These are phyloP conservation scores for Pitta sordida DNA, from an alignment of 2,113 vertebrate genomes.

Conservation along the genomic window DNA sequence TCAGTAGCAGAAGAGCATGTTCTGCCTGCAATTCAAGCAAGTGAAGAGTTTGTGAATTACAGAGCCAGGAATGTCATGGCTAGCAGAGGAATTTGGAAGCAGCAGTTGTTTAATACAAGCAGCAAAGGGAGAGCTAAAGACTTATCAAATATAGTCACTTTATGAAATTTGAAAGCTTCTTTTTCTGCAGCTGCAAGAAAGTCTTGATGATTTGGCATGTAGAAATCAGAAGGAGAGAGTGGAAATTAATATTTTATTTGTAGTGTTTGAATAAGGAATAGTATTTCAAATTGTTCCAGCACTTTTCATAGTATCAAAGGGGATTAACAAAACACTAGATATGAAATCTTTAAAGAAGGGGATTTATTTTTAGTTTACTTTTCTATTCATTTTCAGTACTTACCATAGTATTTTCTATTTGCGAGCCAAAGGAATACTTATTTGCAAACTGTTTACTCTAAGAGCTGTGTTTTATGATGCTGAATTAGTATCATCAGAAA, in stretches of 20 bases:
- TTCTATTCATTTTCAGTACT: neutral
- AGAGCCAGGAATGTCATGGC: neutral
- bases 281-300: neutral
- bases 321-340: neutral
- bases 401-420: neutral
- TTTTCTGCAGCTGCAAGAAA: constrained; percentile 24
- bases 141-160: neutral
- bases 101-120: neutral
- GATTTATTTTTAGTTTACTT: neutral
- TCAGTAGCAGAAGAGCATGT: neutral
- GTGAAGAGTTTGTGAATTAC: neutral
- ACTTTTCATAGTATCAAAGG: neutral
- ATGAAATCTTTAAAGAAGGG: neutral
- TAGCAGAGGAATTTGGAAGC: neutral
- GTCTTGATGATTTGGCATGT: neutral
- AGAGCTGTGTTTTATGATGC: neutral
- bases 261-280: constrained; percentile 4
- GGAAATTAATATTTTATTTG: constrained; percentile 40
- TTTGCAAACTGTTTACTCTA: neutral
- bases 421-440: neutral
- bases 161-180: neutral
- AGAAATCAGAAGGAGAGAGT: neutral
- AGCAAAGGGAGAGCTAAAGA: neutral
- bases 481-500: neutral
- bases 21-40: neutral